Conservation (phyloP, 2,113 vertebrate species). For the Elachura formosa region DNA sequence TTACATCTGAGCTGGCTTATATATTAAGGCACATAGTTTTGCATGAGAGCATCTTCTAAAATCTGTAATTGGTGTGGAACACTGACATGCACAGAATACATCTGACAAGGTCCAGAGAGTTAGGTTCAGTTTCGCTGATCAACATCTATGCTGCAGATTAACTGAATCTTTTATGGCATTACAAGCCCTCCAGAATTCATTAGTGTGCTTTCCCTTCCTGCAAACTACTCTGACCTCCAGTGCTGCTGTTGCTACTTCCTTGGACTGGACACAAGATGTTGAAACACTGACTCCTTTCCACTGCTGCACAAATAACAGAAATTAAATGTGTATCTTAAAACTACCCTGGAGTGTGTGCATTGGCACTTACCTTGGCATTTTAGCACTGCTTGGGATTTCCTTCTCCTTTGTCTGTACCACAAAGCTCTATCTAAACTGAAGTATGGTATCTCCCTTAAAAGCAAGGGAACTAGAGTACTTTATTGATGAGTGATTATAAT, state of each 20-base stretch:
- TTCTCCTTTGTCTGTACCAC: neutral
- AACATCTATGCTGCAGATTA: constrained; percentile 77
- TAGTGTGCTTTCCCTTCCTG: constrained; percentile 46
- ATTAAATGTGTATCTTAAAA: neutral
- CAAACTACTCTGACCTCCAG: constrained; percentile 44
- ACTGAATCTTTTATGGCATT: constrained; percentile 72
- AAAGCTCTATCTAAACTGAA: neutral
- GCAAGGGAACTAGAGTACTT: neutral
- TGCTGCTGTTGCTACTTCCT: neutral
- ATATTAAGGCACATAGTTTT: constrained; percentile 74
- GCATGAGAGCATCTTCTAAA: constrained; percentile 78
- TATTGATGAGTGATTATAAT: neutral
- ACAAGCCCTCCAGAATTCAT: constrained; percentile 70
- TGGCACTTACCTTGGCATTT: neutral
- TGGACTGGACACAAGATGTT: neutral
- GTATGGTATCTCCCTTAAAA: neutral
- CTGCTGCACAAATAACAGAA: neutral
- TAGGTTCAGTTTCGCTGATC: constrained; percentile 70
- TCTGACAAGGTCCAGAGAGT: constrained; percentile 73
- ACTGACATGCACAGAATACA: constrained; percentile 75
- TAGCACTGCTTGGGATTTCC: neutral
- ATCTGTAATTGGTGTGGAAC: constrained; percentile 81
- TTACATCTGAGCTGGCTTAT: constrained; percentile 76
- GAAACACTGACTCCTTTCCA: neutral
- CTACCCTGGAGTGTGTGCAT: neutral